These are phyloP conservation scores for Hetaerina titia DNA, from an alignment of 2,888 invertebrate genomes.

Conservation along the genomic window DNA sequence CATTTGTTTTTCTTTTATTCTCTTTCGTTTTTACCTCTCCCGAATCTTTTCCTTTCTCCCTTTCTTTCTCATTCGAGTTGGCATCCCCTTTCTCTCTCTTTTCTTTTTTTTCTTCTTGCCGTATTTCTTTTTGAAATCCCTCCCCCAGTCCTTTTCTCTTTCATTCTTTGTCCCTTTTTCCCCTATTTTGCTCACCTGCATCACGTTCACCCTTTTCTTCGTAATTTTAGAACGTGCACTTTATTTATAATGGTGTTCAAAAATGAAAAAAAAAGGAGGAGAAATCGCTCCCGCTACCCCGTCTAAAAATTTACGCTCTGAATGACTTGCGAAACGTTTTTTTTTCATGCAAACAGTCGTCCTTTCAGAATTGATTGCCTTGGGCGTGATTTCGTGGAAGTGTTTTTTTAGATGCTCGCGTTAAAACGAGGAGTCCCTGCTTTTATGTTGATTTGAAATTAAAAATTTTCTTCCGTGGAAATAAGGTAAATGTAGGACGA, in stretches of 20 bases:
- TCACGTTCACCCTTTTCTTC: background rate
- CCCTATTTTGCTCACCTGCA: background rate
- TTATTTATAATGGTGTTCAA: background rate
- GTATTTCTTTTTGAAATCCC: background rate
- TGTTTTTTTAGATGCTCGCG: background rate
- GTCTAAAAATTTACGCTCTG: constrained; percentile 6
- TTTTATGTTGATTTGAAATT: background rate
- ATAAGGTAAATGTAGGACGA: background rate
- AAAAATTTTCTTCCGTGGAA: background rate
- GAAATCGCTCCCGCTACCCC: background rate
- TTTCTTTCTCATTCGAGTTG: background rate
- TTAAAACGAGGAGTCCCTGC: background rate
- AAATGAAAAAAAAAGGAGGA: background rate
- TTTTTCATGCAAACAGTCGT: background rate
- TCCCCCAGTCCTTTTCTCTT: background rate
- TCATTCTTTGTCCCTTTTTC: background rate
- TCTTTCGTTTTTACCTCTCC: background rate
- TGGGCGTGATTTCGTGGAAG: background rate
- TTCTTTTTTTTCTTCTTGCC: background rate
- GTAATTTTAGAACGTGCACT: background rate
- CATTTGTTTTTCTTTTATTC: constrained; percentile 41
- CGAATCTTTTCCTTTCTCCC: background rate
- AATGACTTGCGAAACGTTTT: background rate
- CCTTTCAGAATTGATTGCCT: constrained; percentile 17
- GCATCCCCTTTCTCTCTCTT: background rate